phyloP scores from a whole-genome alignment of 2,113 vertebrate genomes.

The Channa argus region DNA sequence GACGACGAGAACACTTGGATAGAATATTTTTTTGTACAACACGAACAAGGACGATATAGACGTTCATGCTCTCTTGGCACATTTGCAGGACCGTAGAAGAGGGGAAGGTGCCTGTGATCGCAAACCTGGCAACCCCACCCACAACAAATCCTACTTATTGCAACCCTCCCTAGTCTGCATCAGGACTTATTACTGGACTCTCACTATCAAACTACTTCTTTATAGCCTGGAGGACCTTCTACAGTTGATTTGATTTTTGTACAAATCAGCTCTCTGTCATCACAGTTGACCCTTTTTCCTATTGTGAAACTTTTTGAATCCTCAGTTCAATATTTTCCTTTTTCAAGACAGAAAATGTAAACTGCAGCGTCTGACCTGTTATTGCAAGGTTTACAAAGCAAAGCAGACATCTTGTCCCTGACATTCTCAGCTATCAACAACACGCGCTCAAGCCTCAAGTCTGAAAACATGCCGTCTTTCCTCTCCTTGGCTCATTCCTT shows the following conservation, averaged over 20 bases:
- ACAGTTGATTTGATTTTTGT: slow-evolving; percentile 57
- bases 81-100: slow-evolving; percentile 62
- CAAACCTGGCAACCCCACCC: slow-evolving; percentile 54
- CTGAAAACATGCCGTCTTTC: slow-evolving; percentile 30
- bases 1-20: slow-evolving; percentile 71
- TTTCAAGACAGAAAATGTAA: background rate
- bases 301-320: slow-evolving; percentile 2
- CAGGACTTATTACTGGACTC: slow-evolving; percentile 55
- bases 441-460: slow-evolving; percentile 25
- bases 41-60: slow-evolving; percentile 33
- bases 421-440: slow-evolving; percentile 16
- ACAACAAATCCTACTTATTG: slow-evolving; percentile 12
- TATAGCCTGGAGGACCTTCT: slow-evolving; percentile 28
- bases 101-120: slow-evolving; percentile 53
- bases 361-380: slow-evolving; percentile 8
- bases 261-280: slow-evolving; percentile 45
- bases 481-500: slow-evolving; percentile 28
- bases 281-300: background rate
- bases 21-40: slow-evolving; percentile 79
- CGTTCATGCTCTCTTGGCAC: slow-evolving; percentile 69
- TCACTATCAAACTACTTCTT: slow-evolving; percentile 18
- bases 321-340: slow-evolving; percentile 6
- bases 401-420: slow-evolving; percentile 27
- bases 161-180: slow-evolving; percentile 46
- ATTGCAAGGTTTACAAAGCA: slow-evolving; percentile 25